These are phyloP conservation scores for Rhingia rostrata DNA, from an alignment of 2,888 invertebrate species.

Conservation along the genomic window DNA sequence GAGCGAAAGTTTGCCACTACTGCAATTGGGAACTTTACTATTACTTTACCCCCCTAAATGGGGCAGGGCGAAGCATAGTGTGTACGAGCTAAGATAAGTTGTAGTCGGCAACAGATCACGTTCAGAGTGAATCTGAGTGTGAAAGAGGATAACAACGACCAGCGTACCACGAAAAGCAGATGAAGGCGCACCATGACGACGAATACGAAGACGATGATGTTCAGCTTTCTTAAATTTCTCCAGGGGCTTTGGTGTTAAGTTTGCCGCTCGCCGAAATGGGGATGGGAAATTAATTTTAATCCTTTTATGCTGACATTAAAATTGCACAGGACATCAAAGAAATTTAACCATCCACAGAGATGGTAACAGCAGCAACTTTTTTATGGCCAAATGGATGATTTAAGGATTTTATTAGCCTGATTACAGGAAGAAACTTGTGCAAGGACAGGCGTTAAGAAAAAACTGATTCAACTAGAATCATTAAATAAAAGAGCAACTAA, in stretches of 20 bases:
- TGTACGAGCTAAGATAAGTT: constrained; percentile 26
- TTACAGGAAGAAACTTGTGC: constrained; percentile 8
- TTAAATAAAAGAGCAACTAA: constrained; percentile 27
- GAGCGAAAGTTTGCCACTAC: constrained; percentile 20
- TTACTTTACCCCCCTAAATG: neutral
- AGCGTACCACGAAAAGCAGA: neutral
- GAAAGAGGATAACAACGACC: constrained; percentile 57
- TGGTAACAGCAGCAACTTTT: neutral
- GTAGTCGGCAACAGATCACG: constrained; percentile 37
- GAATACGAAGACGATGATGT: constrained; percentile 25
- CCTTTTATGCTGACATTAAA: constrained; percentile 57
- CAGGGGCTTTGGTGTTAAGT: constrained; percentile 27
- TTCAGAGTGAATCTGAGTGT: constrained; percentile 52
- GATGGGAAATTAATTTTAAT: constrained; percentile 60
- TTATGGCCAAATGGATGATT: constrained; percentile 30
- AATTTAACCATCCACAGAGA: neutral
- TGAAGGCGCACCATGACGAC: constrained; percentile 16
- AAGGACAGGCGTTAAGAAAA: constrained; percentile 3
- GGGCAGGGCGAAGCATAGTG: neutral
- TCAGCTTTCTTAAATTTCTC: constrained; percentile 61
- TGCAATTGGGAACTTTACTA: constrained; percentile 30
- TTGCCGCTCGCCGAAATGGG: neutral
- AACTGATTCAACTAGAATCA: constrained; percentile 12
- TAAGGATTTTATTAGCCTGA: constrained; percentile 45
- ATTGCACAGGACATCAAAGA: constrained; percentile 37